Evolutionary conservation across 2,113 vertebrate species (phyloP).

Genomic region (Calyptommatus sinebrachiatus): DNA sequence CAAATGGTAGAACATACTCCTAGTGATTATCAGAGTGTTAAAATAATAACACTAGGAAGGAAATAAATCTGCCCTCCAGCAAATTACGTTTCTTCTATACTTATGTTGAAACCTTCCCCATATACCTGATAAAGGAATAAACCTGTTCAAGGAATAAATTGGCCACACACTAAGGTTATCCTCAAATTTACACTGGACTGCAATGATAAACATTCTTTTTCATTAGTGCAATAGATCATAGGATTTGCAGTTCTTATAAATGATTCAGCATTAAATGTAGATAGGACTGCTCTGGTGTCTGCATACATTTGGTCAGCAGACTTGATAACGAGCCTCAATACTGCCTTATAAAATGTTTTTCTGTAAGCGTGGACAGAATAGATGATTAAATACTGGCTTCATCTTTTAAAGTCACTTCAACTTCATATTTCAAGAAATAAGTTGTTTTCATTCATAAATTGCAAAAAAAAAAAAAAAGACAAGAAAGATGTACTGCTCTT

Average conservation of each 20-base stretch:
- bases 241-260: conserved; percentile 70
- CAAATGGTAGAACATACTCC: conserved; percentile 69
- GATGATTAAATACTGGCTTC: conserved; percentile 54
- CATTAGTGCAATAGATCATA: conserved; percentile 74
- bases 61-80: conserved; percentile 61
- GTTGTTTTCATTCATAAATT: too few relatives aligned
- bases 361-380: conserved; percentile 56
- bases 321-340: conserved; percentile 62
- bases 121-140: conserved; percentile 71
- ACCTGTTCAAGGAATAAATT: conserved; percentile 75
- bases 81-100: conserved; percentile 57
- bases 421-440: conserved; percentile 8
- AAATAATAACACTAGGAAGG: conserved; percentile 62
- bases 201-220: conserved; percentile 71
- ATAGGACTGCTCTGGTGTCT: conserved; percentile 38
- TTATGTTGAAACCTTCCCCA: conserved; percentile 61
- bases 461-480: too few relatives aligned
- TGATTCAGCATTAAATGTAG: conserved; percentile 63
- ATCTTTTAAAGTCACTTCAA: conserved; percentile 38
- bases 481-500: too few relatives aligned
- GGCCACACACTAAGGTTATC: conserved; percentile 73
- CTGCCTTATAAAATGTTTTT: conserved; percentile 57
- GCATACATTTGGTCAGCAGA: conserved; percentile 53
- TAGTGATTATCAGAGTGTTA: conserved; percentile 64
- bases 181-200: conserved; percentile 63